Base-by-base conservation (phyloP, 2,113 vertebrate species). In the Indicator maculatus region DNA sequence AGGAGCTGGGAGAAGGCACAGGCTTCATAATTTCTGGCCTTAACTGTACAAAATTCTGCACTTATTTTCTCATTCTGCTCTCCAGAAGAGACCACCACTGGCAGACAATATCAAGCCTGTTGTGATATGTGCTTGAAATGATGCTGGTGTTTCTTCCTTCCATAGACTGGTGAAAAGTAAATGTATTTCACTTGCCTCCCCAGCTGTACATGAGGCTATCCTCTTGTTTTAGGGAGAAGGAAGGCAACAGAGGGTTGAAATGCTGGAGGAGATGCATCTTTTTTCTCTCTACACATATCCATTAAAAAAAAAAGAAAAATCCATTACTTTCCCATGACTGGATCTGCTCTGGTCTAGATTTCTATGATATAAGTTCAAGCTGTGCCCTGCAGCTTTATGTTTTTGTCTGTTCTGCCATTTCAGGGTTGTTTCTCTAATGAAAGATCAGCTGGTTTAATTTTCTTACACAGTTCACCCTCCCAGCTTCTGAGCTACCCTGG, bases 401-500 rank as follows among this genome's bases (percentile, higher is more conserved):
- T 87, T 65, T 52, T 89, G 70, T 47, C 88, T 93, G 60, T 72
- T 88, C 84, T 88, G 63, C 79, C 78, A 33, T 91, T 92, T 61
- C 64, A 28, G 78, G 33, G 21, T 27, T 75, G 61, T 91, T 93
- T 83, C 82, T 90, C 70, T 86, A 78, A 86, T 41, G 65, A 80
- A 77, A 83, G 53, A 93, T 95, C 63, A 79, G 63, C 89, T 88
- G 79, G 10, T 96, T 93, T 92, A 39, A 93, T 90, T 86, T 95
- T 85, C 56, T 78, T 79, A 56, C 3, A 2, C 83, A 31, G 36
- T 60, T 88, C 73, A 17, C 39, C 74, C 70, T 74, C 50, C 75
- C 79, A 71, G 47, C 69, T 71, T 56, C 53, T 79, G 91, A 92
- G 79, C 58, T 64, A 28, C 72, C 21, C 64, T 87, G 78, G 78